phyloP scores from a whole-genome alignment of 2,113 vertebrate species.

The Engraulis encrasicolus region DNA sequence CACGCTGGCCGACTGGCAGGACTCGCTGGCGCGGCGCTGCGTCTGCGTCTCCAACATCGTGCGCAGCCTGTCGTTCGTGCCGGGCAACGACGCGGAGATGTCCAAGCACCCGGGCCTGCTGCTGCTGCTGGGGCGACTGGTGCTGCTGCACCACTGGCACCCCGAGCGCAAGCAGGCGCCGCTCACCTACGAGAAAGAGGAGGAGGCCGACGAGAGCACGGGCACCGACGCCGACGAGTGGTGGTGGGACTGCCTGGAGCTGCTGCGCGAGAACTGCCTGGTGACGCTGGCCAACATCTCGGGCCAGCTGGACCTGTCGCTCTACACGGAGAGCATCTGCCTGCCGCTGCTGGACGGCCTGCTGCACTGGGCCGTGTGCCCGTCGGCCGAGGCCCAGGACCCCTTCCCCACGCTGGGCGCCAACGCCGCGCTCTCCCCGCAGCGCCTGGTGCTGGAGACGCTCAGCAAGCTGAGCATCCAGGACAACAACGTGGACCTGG shows the following conservation, averaged over 20 bases:
- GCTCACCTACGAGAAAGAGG: conserved; percentile 96
- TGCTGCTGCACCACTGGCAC: conserved; percentile 95
- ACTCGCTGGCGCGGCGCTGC: conserved; percentile 93
- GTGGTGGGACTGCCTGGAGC: conserved; percentile 99
- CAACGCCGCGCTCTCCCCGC: conserved; percentile 93
- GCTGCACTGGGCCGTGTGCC: conserved; percentile 98
- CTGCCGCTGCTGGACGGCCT: conserved; percentile 96
- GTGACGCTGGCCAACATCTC: conserved; percentile 98
- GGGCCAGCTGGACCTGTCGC: conserved; percentile 95
- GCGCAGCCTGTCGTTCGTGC: conserved; percentile 96
- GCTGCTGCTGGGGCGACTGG: conserved; percentile 91
- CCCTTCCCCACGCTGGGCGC: conserved; percentile 94
- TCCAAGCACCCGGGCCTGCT: conserved; percentile 95
- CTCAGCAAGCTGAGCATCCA: conserved; percentile 99
- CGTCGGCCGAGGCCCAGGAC: conserved; percentile 97
- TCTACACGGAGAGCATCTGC: conserved; percentile 97
- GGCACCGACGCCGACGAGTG: conserved; percentile 93
- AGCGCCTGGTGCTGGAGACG: conserved; percentile 98
- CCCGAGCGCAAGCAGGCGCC: conserved; percentile 96
- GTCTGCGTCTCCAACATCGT: conserved; percentile 96
- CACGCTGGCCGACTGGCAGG: conserved; percentile 93
- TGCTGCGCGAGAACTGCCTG: conserved; percentile 95
- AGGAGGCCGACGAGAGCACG: conserved; percentile 92
- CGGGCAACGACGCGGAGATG: conserved; percentile 98
- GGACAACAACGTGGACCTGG: conserved; percentile 99